Percentiles rank a stretch among this genome's conserved stretches.
These are phyloP conservation scores for Apodemia duryi DNA, from an alignment of 2,888 invertebrate genomes.

Conservation along the genomic window DNA sequence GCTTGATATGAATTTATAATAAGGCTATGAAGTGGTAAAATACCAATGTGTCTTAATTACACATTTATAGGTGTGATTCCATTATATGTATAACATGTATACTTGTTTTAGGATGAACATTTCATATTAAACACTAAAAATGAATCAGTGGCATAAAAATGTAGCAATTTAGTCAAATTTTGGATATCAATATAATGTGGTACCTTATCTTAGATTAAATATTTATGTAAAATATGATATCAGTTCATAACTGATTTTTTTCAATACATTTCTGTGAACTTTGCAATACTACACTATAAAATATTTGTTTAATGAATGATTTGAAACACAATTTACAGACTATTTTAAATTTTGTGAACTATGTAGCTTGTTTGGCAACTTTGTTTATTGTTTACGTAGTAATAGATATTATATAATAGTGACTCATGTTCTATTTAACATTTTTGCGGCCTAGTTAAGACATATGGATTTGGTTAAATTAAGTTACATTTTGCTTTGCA, in stretches of 20 bases:
- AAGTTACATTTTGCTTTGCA: neutral
- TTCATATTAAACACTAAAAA: neutral
- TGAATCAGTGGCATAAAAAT: neutral
- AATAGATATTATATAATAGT: slow-evolving; percentile 6
- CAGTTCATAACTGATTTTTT: neutral
- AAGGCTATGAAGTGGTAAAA: slow-evolving; percentile 17
- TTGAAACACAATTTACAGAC: neutral
- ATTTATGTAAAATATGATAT: neutral
- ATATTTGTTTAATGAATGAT: neutral
- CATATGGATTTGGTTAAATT: slow-evolving; percentile 7
- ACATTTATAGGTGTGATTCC: slow-evolving; percentile 14
- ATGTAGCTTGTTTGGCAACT: neutral
- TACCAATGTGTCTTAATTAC: slow-evolving; percentile 24
- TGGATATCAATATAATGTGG: neutral
- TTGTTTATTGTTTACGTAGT: neutral
- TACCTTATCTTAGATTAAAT: slow-evolving; percentile 7
- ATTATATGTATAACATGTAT: slow-evolving; percentile 4
- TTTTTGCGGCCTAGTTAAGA: slow-evolving; percentile 7
- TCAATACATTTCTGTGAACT: neutral
- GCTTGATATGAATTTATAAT: neutral
- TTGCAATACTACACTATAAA: neutral
- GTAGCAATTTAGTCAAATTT: neutral
- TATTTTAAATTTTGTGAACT: neutral
- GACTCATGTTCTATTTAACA: slow-evolving; percentile 5
- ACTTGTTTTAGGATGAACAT: neutral